Conservation (phyloP, 2,888 invertebrate genomes). For the Frankliniella fusca region DNA sequence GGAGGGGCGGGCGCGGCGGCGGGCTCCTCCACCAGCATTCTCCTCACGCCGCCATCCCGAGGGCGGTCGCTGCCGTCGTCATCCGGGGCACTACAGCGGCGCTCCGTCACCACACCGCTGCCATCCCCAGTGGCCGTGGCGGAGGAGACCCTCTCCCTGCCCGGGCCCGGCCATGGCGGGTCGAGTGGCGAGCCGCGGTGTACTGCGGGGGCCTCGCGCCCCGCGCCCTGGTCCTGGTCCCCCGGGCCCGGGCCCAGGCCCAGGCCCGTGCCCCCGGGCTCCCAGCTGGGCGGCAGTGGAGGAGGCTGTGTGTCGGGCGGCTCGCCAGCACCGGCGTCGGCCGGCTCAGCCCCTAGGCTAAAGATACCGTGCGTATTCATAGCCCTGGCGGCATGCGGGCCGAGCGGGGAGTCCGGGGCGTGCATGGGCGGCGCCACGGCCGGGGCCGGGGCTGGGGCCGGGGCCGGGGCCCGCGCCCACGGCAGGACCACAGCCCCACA, state of each 20-base stretch:
- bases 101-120: slow-evolving; percentile 32
- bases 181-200: slow-evolving; percentile 39
- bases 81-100: slow-evolving; percentile 1
- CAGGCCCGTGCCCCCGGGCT: slow-evolving; percentile 39
- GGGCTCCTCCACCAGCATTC: slow-evolving; percentile 43
- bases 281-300: neutral
- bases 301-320: slow-evolving; percentile 30
- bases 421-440: slow-evolving; percentile 37
- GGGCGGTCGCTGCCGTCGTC: slow-evolving; percentile 26
- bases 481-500: slow-evolving; percentile 39
- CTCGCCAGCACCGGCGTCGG: slow-evolving; percentile 35
- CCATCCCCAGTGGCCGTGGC: slow-evolving; percentile 29
- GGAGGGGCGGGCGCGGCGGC: slow-evolving; percentile 52
- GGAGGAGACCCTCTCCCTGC: slow-evolving; percentile 33
- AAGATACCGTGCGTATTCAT: slow-evolving; percentile 41
- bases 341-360: slow-evolving; percentile 30
- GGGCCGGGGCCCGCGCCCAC: slow-evolving; percentile 35
- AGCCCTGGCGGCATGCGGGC: slow-evolving; percentile 37
- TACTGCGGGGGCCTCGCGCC: slow-evolving; percentile 50
- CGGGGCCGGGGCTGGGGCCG: slow-evolving; percentile 36
- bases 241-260: neutral
- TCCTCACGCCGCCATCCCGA: slow-evolving; percentile 34
- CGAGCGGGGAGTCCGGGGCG: too few species aligned
- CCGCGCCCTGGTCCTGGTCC: slow-evolving; percentile 38
- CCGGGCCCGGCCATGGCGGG: slow-evolving; percentile 27